A percentile compares a stretch with the other conserved stretches of the same genome.
phyloP scores from a whole-genome alignment of 2,888 invertebrate genomes.

The Heteromurus nitidus region DNA sequence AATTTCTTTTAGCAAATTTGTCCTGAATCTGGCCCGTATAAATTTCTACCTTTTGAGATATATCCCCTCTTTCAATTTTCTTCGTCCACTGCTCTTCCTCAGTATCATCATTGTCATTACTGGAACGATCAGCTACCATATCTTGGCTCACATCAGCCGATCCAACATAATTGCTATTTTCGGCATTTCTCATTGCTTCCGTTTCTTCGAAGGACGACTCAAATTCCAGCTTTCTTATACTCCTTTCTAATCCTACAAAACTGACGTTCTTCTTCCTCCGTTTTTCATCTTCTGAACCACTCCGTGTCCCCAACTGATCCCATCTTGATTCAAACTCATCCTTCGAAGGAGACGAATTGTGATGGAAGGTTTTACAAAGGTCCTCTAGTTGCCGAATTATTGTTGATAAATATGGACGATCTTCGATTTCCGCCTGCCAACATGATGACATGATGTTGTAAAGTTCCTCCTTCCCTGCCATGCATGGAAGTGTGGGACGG shows the following conservation, averaged over 20 bases:
- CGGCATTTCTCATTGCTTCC: constrained; percentile 15
- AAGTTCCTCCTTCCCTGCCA: constrained; percentile 67
- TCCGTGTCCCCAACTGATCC: constrained; percentile 63
- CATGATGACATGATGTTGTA: constrained; percentile 70
- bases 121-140: constrained; percentile 28
- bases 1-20: too few species aligned
- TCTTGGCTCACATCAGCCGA: neutral
- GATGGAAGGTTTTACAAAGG: constrained; percentile 31
- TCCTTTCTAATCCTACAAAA: constrained; percentile 57
- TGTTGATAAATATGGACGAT: constrained; percentile 64
- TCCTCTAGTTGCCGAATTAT: constrained; percentile 65
- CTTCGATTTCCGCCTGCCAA: constrained; percentile 62
- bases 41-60: constrained; percentile 66
- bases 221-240: constrained; percentile 11
- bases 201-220: constrained; percentile 7
- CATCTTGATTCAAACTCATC: constrained; percentile 72
- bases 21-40: neutral
- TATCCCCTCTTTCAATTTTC: constrained; percentile 63
- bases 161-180: too few species aligned
- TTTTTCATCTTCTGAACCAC: constrained; percentile 36
- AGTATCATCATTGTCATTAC: constrained; percentile 22
- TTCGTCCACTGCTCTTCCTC: constrained; percentile 54
- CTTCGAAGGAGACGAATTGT: constrained; percentile 22
- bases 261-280: constrained; percentile 68
- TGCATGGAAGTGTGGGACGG: constrained; percentile 68